phyloP scores from a whole-genome alignment of 2,113 vertebrate species.

The Mugil cephalus region DNA sequence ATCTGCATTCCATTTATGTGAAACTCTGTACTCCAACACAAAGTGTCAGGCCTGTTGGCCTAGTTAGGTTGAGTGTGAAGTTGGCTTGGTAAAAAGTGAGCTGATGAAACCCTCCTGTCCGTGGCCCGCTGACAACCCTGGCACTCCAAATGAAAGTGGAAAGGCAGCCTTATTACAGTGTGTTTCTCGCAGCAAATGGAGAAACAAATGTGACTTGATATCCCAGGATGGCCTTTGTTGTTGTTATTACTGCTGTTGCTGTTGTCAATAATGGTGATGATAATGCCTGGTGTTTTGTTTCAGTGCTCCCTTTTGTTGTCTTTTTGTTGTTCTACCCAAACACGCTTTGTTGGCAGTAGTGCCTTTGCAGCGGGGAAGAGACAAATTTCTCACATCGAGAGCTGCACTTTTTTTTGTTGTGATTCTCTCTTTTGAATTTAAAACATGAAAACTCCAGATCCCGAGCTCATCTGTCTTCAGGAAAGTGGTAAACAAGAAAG shows the following conservation, averaged over 20 bases:
- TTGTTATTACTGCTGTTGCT: slow-evolving; percentile 72
- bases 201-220: slow-evolving; percentile 78
- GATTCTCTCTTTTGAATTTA: slow-evolving; percentile 46
- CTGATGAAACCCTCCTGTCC: slow-evolving; percentile 80
- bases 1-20: slow-evolving; percentile 82
- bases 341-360: slow-evolving; percentile 59
- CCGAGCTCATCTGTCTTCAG: slow-evolving; percentile 47
- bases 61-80: slow-evolving; percentile 77
- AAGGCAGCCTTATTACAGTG: slow-evolving; percentile 74
- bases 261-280: slow-evolving; percentile 74
- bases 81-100: slow-evolving; percentile 68
- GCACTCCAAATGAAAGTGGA: slow-evolving; percentile 76
- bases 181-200: slow-evolving; percentile 68
- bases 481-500: slow-evolving; percentile 49
- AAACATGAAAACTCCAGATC: slow-evolving; percentile 58
- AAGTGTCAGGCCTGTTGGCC: slow-evolving; percentile 82
- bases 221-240: slow-evolving; percentile 74
- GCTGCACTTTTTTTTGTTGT: slow-evolving; percentile 58
- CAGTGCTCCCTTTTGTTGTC: slow-evolving; percentile 59
- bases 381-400: slow-evolving; percentile 36
- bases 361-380: slow-evolving; percentile 48
- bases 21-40: slow-evolving; percentile 61
- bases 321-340: slow-evolving; percentile 61
- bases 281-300: slow-evolving; percentile 69
- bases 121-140: slow-evolving; percentile 70